Percentiles rank a stretch among this genome's conserved stretches.
Evolutionary conservation across 30 jellyfish, hydroid and myxozoan species (phyloP).

Genomic region (Rhopilema esculentum): DNA sequence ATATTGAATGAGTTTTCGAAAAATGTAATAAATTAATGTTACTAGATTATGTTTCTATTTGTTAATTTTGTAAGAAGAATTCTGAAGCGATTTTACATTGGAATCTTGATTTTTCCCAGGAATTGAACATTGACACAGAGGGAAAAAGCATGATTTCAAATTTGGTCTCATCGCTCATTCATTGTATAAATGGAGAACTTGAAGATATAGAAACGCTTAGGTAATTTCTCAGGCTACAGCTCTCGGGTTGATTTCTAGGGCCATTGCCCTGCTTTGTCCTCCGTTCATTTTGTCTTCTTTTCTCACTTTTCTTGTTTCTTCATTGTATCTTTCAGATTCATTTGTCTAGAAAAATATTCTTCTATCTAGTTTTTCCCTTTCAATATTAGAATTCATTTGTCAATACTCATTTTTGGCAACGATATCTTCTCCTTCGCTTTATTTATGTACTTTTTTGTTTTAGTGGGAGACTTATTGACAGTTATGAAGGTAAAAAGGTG

Average conservation of each 20-base stretch:
- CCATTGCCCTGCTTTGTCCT: neutral
- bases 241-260: neutral
- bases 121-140: conserved; percentile 32
- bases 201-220: conserved; percentile 37
- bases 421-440: no score
- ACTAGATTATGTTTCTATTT: no score
- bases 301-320: no score
- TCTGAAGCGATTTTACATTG: neutral
- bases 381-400: no score
- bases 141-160: conserved; percentile 26
- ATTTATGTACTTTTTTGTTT: no score
- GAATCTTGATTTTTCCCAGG: conserved; percentile 2
- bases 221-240: no score
- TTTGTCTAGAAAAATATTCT: no score
- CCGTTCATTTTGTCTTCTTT: neutral
- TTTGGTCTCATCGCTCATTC: conserved; percentile 25
- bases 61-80: neutral
- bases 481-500: neutral
- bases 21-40: no score
- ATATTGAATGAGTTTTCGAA: no score
- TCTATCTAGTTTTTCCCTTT: no score
- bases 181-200: conserved; percentile 26
- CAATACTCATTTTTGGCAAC: no score
- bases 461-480: neutral
- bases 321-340: no score